Conservation (phyloP, 2,888 invertebrate genomes). For the Scaptodrosophila latifasciaeformis region DNA sequence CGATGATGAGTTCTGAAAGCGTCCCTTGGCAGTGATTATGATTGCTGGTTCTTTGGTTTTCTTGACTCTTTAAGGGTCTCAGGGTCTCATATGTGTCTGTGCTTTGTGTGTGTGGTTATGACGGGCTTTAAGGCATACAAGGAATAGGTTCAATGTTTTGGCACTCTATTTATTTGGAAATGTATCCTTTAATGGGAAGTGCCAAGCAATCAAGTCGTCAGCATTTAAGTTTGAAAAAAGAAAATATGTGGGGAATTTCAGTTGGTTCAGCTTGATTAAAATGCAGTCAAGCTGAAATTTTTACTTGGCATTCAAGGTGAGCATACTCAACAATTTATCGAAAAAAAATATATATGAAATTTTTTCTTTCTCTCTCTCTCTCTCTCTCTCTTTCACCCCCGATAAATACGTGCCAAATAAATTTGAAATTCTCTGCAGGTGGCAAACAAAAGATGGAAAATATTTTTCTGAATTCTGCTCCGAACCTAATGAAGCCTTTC, state of each 20-base stretch:
- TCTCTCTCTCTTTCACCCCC: too few species aligned
- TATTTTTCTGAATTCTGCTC: too few species aligned
- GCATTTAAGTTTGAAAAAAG: too few species aligned
- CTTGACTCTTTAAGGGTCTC: slow-evolving; percentile 55
- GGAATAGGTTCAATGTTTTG: too few species aligned
- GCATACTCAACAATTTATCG: not conserved
- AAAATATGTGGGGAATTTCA: slow-evolving; percentile 26
- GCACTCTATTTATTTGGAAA: slow-evolving; percentile 38
- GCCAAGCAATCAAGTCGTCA: too few species aligned
- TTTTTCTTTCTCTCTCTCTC: too few species aligned
- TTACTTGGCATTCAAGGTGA: slow-evolving; percentile 33
- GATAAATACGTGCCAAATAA: slow-evolving; percentile 50
- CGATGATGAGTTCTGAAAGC: slow-evolving; percentile 29
- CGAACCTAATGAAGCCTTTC: too few species aligned
- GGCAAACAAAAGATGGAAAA: slow-evolving; percentile 15
- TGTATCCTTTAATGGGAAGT: too few species aligned
- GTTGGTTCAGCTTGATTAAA: slow-evolving; percentile 55
- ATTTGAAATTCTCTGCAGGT: slow-evolving; percentile 18
- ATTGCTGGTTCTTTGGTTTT: slow-evolving; percentile 28
- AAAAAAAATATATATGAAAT: not conserved
- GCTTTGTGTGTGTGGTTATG: not conserved
- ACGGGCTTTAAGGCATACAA: not conserved
- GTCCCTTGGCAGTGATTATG: slow-evolving; percentile 43
- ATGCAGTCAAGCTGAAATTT: slow-evolving; percentile 67
- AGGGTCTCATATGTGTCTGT: slow-evolving; percentile 9